phyloP scores from a whole-genome alignment of 2,888 invertebrate species.

The Helleia helle region DNA sequence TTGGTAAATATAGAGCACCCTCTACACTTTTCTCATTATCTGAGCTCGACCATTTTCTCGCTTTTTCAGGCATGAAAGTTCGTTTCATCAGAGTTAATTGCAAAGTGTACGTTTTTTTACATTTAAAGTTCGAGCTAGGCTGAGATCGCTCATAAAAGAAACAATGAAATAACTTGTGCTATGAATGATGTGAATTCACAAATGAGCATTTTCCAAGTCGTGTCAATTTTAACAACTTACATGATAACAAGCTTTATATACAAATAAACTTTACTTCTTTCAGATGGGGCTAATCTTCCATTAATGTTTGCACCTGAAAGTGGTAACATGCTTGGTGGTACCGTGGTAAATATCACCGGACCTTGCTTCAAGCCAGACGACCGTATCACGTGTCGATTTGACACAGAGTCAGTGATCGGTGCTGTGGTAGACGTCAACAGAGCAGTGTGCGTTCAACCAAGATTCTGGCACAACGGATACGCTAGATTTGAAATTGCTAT shows the following conservation, averaged over 20 bases:
- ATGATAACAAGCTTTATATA: no score
- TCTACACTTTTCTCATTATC: no score
- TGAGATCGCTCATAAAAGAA: background rate
- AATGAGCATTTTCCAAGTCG: no score
- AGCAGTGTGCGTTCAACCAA: slow-evolving; percentile 92
- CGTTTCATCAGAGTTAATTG: no score
- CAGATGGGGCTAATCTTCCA: slow-evolving; percentile 86
- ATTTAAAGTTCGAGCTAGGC: background rate
- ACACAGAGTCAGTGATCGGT: slow-evolving; percentile 85
- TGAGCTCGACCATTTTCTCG: no score
- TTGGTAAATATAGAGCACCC: no score
- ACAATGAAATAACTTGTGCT: no score
- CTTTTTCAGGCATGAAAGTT: no score
- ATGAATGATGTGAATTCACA: no score
- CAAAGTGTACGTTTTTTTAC: no score
- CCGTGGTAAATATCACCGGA: slow-evolving; percentile 96
- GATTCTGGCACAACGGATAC: slow-evolving; percentile 90
- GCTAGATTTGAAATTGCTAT: slow-evolving; percentile 90
- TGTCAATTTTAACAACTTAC: no score
- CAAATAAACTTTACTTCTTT: no score
- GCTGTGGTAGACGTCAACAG: slow-evolving; percentile 85
- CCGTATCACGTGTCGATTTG: slow-evolving; percentile 88
- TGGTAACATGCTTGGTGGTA: slow-evolving; percentile 98
- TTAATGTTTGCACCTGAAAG: slow-evolving; percentile 94
- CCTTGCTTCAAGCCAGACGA: slow-evolving; percentile 89